Evolutionary conservation across 2,113 vertebrate genomes (phyloP).

Genomic region (Aegotheles bennettii): DNA sequence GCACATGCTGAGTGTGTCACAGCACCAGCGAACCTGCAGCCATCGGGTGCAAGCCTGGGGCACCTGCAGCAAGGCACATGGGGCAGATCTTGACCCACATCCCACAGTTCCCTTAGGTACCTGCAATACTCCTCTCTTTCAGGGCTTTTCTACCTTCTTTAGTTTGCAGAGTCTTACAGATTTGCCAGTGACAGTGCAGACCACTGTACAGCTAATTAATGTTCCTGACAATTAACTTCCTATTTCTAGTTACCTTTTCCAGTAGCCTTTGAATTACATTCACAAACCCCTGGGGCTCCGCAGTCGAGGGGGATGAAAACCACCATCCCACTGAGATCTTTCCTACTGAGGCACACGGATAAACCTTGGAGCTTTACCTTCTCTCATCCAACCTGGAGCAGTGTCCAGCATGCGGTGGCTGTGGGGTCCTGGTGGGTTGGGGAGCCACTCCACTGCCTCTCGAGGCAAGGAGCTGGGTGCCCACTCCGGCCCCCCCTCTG

Average conservation of each 20-base stretch:
- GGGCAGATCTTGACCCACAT: rapidly evolving
- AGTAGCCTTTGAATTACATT: neutral
- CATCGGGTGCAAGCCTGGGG: rapidly evolving
- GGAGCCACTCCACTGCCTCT: neutral
- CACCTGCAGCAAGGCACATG: neutral
- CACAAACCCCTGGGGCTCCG: neutral
- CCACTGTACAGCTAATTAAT: neutral
- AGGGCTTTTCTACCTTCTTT: neutral
- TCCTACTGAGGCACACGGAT: rapidly evolving
- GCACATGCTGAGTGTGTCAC: rapidly evolving
- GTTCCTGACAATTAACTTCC: neutral
- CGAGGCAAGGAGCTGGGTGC: too few species aligned
- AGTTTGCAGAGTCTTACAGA: neutral
- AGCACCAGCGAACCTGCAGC: too few species aligned
- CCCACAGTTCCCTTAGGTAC: neutral
- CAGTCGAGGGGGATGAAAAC: neutral
- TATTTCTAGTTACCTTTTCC: conserved; percentile 17
- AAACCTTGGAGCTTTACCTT: neutral
- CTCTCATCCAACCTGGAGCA: rapidly evolving
- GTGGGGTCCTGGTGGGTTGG: rapidly evolving
- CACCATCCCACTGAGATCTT: neutral
- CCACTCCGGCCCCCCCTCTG: neutral
- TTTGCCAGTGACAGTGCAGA: neutral
- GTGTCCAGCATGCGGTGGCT: rapidly evolving
- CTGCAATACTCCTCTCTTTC: rapidly evolving